Evolutionary conservation across 2,113 vertebrate species (phyloP), one percentile per base, ranked within the genome.

Genomic region (Blennius ocellaris): DNA sequence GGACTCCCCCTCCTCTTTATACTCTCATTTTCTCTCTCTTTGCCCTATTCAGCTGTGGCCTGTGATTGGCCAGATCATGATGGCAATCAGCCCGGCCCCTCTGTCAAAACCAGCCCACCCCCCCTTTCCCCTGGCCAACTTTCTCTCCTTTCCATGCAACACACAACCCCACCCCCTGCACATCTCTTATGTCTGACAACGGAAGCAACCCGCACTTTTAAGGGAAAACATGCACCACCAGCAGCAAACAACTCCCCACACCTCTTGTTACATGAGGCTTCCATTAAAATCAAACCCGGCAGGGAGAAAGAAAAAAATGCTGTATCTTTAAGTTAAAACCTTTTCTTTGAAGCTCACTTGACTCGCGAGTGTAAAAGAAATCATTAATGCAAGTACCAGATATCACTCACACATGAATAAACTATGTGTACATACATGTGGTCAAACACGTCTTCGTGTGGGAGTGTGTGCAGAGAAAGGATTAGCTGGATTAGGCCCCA

Each of bases 401-500:
- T 9, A 17, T 45, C 36, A 9, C 62, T 21, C 37, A 63, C 44
- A 44, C 0, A 12, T 53, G 38, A 48, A 80, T 67, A 30, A 65
- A 65, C 54, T 80, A 51, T 71, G 68, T 21, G 41, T 62, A 41
- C 5, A 50, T 68, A 15, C 36, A 55, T 66, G 76, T 38, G 37
- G 65, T 44, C 66, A 52, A 69, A 80, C 61, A 73, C 76, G 71
- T 76, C 57, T 70, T 11, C 80, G 48, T 80, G 68, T 82, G 69
- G 69, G 48, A 44, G 48, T 12, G 16, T 55, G 17, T 68, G 88
- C 69, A 82, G 64, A 77, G 86, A 82, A 74, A 55, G 92, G 93
- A 94, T 94, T 94, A 94, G 89, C 82, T 93, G 93, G 93, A 94
- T 94, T 94, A 94, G 82, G 79, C 73, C 76, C 76, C 81, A 88